Conservation (phyloP, 2,888 invertebrate species). For the Agrotis segetum region DNA sequence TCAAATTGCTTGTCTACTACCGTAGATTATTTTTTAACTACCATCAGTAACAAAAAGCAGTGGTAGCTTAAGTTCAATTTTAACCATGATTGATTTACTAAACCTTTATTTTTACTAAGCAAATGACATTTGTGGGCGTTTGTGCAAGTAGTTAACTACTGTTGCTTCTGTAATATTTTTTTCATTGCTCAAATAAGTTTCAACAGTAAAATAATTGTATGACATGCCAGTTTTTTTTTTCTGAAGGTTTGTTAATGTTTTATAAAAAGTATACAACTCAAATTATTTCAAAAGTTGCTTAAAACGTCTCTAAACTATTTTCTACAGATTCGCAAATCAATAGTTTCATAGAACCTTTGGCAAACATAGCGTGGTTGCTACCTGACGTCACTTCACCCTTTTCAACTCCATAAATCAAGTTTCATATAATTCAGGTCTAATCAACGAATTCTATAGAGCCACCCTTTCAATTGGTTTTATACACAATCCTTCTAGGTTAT, state of each 20-base stretch:
- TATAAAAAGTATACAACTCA: slow-evolving; percentile 5
- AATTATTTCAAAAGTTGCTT: not conserved
- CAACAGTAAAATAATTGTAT: not conserved
- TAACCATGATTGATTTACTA: slow-evolving; percentile 20
- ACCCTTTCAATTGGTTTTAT: slow-evolving; percentile 29
- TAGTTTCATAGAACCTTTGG: not conserved
- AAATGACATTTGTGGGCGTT: not conserved
- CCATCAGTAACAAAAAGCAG: slow-evolving; percentile 2
- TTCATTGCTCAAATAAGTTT: not conserved
- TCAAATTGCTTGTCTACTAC: slow-evolving; percentile 28
- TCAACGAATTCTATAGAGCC: slow-evolving; percentile 43
- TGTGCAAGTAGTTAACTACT: not conserved
- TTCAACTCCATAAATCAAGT: slow-evolving; percentile 42
- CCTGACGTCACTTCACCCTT: slow-evolving; percentile 14
- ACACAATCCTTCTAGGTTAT: slow-evolving; percentile 19
- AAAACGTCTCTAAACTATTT: not conserved
- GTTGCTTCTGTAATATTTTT: not conserved
- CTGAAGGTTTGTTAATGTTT: not conserved
- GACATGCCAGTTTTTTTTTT: too few relatives aligned
- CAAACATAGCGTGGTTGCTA: not conserved
- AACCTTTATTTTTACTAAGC: not conserved
- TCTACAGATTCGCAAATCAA: not conserved
- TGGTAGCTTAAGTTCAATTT: slow-evolving; percentile 20
- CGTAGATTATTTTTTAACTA: slow-evolving; percentile 24
- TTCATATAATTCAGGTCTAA: slow-evolving; percentile 32